Evolutionary conservation across 2,888 invertebrate genomes (phyloP).

Genomic region (Baronia brevicornis): DNA sequence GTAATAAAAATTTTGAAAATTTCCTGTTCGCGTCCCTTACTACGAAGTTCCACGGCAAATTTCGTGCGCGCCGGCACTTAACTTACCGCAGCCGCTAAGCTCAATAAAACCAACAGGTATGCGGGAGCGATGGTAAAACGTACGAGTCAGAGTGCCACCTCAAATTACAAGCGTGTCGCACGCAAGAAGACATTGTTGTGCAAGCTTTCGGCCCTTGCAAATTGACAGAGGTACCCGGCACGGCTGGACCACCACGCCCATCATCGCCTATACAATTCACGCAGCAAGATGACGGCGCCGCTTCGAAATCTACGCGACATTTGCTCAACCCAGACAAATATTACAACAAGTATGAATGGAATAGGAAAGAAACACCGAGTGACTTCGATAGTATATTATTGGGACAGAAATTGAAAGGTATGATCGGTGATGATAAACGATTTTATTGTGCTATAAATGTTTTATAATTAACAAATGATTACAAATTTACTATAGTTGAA

Average conservation of each 20-base stretch:
- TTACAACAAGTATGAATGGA: slow-evolving; percentile 77
- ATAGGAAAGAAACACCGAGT: slow-evolving; percentile 69
- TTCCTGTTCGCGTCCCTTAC: too few species aligned
- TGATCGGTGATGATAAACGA: slow-evolving; percentile 18
- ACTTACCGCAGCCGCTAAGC: slow-evolving; percentile 4
- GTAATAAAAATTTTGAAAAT: slow-evolving; percentile 15
- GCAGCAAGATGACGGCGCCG: slow-evolving; percentile 84
- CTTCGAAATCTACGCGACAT: slow-evolving; percentile 88
- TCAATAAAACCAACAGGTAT: slow-evolving; percentile 64
- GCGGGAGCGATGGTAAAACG: slow-evolving; percentile 87
- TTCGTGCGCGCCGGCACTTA: slow-evolving; percentile 13
- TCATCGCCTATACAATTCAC: slow-evolving; percentile 87
- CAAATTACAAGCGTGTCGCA: slow-evolving; percentile 86
- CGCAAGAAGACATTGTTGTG: slow-evolving; percentile 86
- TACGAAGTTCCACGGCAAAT: slow-evolving; percentile 12
- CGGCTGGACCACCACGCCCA: slow-evolving; percentile 84
- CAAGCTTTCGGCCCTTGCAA: slow-evolving; percentile 85
- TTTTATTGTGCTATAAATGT: slow-evolving; percentile 7
- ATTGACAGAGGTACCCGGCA: slow-evolving; percentile 81
- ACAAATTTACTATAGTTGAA: too few species aligned
- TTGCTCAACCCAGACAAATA: slow-evolving; percentile 82
- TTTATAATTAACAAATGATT: too few species aligned
- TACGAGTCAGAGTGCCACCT: slow-evolving; percentile 90
- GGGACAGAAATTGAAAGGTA: slow-evolving; percentile 66
- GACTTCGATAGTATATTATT: slow-evolving; percentile 56